phyloP scores from a whole-genome alignment of 2,797 vertebrate genomes.

The Taenioides sp. region DNA sequence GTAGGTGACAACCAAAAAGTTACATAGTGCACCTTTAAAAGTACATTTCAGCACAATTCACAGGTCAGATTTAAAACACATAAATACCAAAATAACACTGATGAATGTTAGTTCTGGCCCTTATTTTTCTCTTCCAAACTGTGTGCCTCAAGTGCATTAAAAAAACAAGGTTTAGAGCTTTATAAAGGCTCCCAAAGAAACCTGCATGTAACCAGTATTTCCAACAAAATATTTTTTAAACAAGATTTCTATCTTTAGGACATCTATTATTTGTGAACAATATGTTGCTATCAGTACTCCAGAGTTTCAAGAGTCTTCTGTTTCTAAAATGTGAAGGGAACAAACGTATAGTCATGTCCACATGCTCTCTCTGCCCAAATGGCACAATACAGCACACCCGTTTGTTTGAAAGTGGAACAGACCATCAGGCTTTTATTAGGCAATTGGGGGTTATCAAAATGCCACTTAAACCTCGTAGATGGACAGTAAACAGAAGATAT shows the following conservation, averaged over 20 bases:
- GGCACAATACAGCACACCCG: too few species aligned
- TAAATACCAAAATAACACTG: neutral
- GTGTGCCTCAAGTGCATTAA: neutral
- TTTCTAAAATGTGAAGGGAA: neutral
- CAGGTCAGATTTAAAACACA: neutral
- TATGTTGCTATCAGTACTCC: neutral
- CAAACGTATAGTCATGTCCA: neutral
- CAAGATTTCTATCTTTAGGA: neutral
- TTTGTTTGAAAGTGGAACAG: neutral
- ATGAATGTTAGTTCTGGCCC: neutral
- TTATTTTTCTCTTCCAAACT: neutral
- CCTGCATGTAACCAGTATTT: neutral
- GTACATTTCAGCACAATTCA: neutral
- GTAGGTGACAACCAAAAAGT: too few species aligned
- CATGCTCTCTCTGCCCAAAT: too few species aligned
- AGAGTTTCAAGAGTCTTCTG: neutral
- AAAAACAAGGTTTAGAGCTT: neutral
- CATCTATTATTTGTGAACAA: neutral
- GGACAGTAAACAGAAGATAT: neutral
- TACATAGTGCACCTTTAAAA: neutral
- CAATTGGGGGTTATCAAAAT: neutral
- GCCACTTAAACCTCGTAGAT: too few species aligned
- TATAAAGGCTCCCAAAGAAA: neutral
- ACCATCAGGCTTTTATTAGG: neutral
- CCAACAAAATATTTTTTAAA: neutral